Conservation (phyloP, 2,888 invertebrate species). For the Chrysodeixis includens region DNA sequence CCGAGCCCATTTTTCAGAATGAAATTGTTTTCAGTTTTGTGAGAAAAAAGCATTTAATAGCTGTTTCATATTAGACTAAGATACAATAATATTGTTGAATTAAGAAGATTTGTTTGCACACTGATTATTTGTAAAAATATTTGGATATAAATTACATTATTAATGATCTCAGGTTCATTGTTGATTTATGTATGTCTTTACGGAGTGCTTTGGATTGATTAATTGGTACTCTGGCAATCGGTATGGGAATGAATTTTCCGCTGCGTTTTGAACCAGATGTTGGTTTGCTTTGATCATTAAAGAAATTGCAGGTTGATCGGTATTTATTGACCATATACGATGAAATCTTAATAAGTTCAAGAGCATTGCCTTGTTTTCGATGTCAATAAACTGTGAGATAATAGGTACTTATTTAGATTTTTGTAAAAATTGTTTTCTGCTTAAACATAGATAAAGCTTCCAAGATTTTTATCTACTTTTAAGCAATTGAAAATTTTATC, state of each 20-base stretch:
- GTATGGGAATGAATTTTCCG: constrained; percentile 1
- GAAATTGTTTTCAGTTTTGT: constrained; percentile 28
- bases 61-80: no score
- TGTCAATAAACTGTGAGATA: no score
- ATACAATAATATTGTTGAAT: no score
- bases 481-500: not conserved
- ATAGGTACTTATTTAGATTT: no score
- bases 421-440: no score
- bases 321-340: not conserved
- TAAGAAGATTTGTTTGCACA: not conserved
- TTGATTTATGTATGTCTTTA: constrained; percentile 20
- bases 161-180: constrained; percentile 10
- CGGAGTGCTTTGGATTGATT: constrained; percentile 19
- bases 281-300: not conserved
- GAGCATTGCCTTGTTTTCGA: not conserved
- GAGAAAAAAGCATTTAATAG: no score
- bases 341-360: not conserved
- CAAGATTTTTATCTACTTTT: no score
- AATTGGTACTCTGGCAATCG: constrained; percentile 21
- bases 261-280: not conserved
- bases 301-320: not conserved
- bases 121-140: not conserved
- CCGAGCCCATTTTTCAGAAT: constrained; percentile 36
- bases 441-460: no score
- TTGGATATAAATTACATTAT: not conserved